phyloP scores from a whole-genome alignment of 1,140 invertebrate species.

The Chrysopa pallens region DNA sequence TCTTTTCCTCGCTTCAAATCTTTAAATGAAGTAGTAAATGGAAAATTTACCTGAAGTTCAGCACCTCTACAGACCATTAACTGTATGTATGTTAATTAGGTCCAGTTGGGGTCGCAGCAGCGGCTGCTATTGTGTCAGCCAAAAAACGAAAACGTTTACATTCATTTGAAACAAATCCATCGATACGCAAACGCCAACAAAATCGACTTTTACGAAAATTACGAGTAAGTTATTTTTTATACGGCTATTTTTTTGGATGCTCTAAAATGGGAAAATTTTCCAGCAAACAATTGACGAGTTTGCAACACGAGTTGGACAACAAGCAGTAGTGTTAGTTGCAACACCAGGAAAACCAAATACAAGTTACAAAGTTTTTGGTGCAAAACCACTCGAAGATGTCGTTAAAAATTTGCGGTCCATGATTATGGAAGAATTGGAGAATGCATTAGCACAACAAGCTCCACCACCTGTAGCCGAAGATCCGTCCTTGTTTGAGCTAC shows the following conservation, averaged over 20 bases:
- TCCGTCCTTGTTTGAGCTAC: slow-evolving; percentile 84
- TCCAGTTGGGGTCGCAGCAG: slow-evolving; percentile 89
- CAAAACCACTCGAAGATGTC: slow-evolving; percentile 91
- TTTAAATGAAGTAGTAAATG: no score
- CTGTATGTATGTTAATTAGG: slow-evolving; percentile 38
- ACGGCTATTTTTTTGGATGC: neutral
- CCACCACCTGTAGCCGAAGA: slow-evolving; percentile 83
- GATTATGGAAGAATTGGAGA: slow-evolving; percentile 90
- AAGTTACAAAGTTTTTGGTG: slow-evolving; percentile 92
- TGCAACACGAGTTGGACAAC: slow-evolving; percentile 91
- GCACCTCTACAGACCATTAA: no score
- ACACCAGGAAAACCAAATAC: slow-evolving; percentile 93
- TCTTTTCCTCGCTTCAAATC: no score
- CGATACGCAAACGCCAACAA: slow-evolving; percentile 88
- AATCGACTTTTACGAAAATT: slow-evolving; percentile 80
- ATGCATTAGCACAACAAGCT: slow-evolving; percentile 81
- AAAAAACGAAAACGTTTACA: slow-evolving; percentile 91
- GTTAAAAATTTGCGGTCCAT: slow-evolving; percentile 75
- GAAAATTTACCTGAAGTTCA: no score
- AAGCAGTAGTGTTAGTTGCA: slow-evolving; percentile 87
- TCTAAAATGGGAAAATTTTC: slow-evolving; percentile 13
- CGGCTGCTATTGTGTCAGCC: slow-evolving; percentile 88
- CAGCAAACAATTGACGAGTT: slow-evolving; percentile 96
- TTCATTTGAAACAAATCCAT: slow-evolving; percentile 96
- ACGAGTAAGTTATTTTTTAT: slow-evolving; percentile 35